Conservation (phyloP, 2,888 invertebrate species). For the Drosophila eohydei region DNA sequence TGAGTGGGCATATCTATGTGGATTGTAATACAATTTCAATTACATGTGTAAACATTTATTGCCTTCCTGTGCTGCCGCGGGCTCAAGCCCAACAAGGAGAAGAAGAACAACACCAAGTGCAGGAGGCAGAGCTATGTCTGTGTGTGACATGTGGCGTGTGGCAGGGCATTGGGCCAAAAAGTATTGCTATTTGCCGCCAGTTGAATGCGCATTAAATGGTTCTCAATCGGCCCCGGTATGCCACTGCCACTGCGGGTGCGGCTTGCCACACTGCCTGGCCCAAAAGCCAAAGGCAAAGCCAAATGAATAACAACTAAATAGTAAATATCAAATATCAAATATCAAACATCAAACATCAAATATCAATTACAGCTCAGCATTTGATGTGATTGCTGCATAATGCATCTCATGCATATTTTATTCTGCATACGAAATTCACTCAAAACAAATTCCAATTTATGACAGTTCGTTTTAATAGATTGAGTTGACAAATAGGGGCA, state of each 20-base stretch:
- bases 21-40: conserved; percentile 76
- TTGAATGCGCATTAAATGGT: conserved; percentile 56
- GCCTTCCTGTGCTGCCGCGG: conserved; percentile 49
- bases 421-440: conserved; percentile 35
- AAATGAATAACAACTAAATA: conserved; percentile 10
- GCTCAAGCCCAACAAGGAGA: not conserved
- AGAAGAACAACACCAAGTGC: not conserved
- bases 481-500: conserved; percentile 4
- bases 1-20: conserved; percentile 47
- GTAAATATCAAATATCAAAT: conserved; percentile 14
- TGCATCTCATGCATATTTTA: conserved; percentile 38
- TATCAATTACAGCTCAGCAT: conserved; percentile 52
- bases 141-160: conserved; percentile 13
- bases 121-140: not conserved
- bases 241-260: conserved; percentile 1
- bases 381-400: conserved; percentile 53
- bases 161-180: conserved; percentile 33
- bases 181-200: conserved; percentile 23
- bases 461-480: conserved; percentile 25
- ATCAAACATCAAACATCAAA: conserved; percentile 41
- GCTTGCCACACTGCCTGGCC: conserved; percentile 20
- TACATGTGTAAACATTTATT: conserved; percentile 77
- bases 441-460: conserved; percentile 37
- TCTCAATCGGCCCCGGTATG: conserved; percentile 8
- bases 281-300: conserved; percentile 3